Base-by-base conservation (phyloP, 2,888 invertebrate species). In the Coleophora deauratella region DNA sequence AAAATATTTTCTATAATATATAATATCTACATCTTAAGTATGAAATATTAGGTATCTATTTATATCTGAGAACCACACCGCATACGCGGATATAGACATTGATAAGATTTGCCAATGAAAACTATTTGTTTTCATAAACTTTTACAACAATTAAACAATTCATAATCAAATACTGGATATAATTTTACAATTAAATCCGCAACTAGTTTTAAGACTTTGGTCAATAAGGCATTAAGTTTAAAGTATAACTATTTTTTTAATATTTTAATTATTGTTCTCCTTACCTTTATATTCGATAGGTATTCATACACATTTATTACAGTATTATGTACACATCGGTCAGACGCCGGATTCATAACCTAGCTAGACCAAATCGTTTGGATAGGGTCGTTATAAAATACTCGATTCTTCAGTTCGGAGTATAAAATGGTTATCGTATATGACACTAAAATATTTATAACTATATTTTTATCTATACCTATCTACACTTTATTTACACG, bases 201-300 rank as follows among this genome's bases (percentile, higher is more conserved):
- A 80, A 80, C 81, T 85, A 85, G 84, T 82, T 82, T 82, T 81
- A 79, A 82, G 84, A 84, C 84, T 84, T 85, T 85, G 85, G 85
- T 85, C 85, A 85, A 82, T 85, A 85, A 85, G 85, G 85, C 85
- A 84, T 82, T 82, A 85, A 84, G 81, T 84, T 84, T 80, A 81
- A 82, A 82, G 81, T 81, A 80, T 78, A 80, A 45, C 37, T 78
- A 69, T 61, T 74, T 72, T 65, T 64, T 10, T 10, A 9, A n/a
- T 31, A 72, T 68, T 81, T 82, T 82, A 81, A 82, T 84, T 84
- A 82, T 82, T 85, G 82, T 82, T 85, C 82, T 81, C 60, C 78
- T 79, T 79, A 80, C 63, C 69, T 73, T 74, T 77, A 73, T 64
- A 69, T 71, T 80, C 74, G 76, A 72, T 79, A 78, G 10, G 28